Base-by-base conservation (phyloP, 2,113 vertebrate species). In the Abramis brama region DNA sequence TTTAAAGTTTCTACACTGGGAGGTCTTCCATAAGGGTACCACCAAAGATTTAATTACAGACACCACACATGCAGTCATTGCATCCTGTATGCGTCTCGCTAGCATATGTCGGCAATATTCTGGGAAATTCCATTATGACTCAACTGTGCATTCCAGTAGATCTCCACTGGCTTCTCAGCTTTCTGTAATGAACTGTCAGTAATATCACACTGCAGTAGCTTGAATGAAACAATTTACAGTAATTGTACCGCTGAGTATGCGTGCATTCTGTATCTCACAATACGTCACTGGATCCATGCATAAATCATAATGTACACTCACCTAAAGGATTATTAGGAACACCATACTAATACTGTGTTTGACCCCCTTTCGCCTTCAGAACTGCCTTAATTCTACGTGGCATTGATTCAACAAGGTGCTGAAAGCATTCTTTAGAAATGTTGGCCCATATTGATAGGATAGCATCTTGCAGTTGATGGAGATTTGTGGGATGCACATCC, bases 61-160 rank as follows among this genome's bases (percentile, higher is more conserved):
- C 43, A 52, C 78, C 36, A 19, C 60, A 74, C 64, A 47, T 55
- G 71, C 27, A 81, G 71, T 17, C 43, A 17, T 19, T 52, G n/a
- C 62, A 52, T 73, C 55, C 5, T 36, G 52, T 83, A 36, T 36
- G 15, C 9, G 30, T 81, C 77, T 78, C 8, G 15, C 39, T 30
- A 73, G 30, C 57, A 68, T 59, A 50, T 39, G n/a, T 84, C 81
- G 15, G 27, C 78, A 62, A 76, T 81, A 77, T 66, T 73, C 60
- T 36, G 59, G 25, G 76, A 73, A 84, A n/a, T 68, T 84, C 17
- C 27, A 78, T 70, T 33, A 45, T 64, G 87, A 47, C 23, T 57
- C 68, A 82, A 68, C n/a, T 78, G 79, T 78, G 27, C 87, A 80
- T 81, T 84, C 87, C 87, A 86, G 55, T 59, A 43, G 66, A 83